These are phyloP conservation scores for Alethe diademata DNA, from an alignment of 2,113 vertebrate species.

Conservation along the genomic window DNA sequence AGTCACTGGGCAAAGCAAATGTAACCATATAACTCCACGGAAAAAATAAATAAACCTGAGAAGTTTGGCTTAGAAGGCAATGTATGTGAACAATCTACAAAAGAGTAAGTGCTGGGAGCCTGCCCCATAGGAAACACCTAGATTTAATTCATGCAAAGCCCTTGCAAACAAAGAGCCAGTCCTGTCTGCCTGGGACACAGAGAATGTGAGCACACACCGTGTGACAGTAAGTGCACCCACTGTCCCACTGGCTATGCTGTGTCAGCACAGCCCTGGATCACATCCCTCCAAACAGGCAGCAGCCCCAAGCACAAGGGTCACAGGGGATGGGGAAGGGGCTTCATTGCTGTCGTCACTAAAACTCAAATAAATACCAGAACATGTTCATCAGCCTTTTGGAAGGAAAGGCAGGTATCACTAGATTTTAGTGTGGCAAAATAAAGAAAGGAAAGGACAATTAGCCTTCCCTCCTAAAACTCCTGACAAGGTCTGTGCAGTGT, in stretches of 20 bases:
- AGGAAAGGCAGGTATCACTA: neutral
- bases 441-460: slow-evolving; percentile 17
- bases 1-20: neutral
- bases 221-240: neutral
- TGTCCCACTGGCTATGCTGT: neutral
- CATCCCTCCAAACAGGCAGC: rapidly evolving
- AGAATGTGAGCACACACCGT: neutral
- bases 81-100: neutral
- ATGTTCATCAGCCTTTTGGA: neutral
- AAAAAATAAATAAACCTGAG: neutral
- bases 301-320: neutral
- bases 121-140: neutral
- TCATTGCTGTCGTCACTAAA: neutral
- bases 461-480: neutral
- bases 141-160: neutral
- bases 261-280: neutral
- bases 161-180: neutral
- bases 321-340: neutral
- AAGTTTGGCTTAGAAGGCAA: neutral
- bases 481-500: neutral
- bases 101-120: rapidly evolving
- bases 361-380: neutral
- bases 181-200: neutral
- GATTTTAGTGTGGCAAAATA: neutral
- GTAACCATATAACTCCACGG: neutral